These are phyloP conservation scores for Luperina testacea DNA, from an alignment of 2,888 invertebrate genomes.

Conservation along the genomic window DNA sequence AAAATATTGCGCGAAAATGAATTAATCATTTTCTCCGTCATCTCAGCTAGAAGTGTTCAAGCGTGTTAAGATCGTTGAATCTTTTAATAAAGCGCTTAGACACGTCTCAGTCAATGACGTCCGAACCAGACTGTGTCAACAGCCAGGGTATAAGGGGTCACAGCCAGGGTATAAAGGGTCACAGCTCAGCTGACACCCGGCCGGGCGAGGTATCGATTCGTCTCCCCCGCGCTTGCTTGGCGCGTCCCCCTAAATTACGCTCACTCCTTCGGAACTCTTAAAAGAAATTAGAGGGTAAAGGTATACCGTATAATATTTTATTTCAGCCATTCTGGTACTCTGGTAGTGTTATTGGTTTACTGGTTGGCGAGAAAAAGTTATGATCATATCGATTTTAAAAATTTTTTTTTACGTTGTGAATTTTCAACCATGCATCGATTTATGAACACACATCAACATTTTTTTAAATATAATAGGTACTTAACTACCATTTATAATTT, in stretches of 20 bases:
- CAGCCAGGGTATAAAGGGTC: conserved; percentile 50
- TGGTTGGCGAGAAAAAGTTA: not conserved
- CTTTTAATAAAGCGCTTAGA: conserved; percentile 33
- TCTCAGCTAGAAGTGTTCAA: conserved; percentile 19
- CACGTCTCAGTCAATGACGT: conserved; percentile 51
- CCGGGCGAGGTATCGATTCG: conserved; percentile 67
- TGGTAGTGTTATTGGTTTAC: not conserved
- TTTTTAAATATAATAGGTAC: not conserved
- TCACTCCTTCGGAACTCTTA: conserved; percentile 35
- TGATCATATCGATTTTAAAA: not conserved
- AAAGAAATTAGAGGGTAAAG: conserved; percentile 30
- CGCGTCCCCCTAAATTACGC: conserved; percentile 41
- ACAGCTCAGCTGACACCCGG: conserved; percentile 67
- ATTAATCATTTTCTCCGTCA: not conserved
- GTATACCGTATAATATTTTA: conserved; percentile 5
- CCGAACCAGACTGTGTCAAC: conserved; percentile 52
- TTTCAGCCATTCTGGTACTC: not conserved
- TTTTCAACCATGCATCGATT: not conserved
- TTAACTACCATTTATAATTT: not conserved
- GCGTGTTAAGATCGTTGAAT: conserved; percentile 33
- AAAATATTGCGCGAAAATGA: not conserved
- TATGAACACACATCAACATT: not conserved
- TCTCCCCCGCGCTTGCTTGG: conserved; percentile 43
- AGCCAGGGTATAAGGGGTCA: conserved; percentile 50
- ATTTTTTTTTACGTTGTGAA: not conserved